phyloP scores from a whole-genome alignment of 2,888 invertebrate genomes.

The Synergus japonicus region DNA sequence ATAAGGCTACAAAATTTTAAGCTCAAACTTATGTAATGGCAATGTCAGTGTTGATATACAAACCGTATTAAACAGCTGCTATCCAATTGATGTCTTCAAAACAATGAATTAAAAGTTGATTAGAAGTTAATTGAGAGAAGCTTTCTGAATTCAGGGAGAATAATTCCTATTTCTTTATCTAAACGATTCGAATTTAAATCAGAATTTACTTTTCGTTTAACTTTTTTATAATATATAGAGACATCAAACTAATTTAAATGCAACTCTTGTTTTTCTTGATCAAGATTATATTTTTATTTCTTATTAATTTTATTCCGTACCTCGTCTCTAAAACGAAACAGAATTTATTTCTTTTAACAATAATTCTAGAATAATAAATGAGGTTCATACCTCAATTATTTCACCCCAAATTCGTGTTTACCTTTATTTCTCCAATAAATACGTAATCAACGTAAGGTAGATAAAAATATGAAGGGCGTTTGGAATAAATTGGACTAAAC shows the following conservation, averaged over 20 bases:
- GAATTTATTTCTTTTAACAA: neutral
- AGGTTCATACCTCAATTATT: neutral
- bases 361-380: neutral
- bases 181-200: no score
- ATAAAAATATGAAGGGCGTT: neutral
- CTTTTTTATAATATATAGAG: neutral
- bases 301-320: no score
- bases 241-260: neutral
- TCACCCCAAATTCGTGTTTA: neutral
- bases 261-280: no score
- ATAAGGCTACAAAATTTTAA: neutral
- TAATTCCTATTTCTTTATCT: no score
- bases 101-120: neutral
- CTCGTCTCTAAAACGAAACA: neutral
- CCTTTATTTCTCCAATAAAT: neutral
- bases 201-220: neutral
- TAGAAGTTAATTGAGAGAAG: neutral
- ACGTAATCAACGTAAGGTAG: neutral
- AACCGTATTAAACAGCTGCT: neutral
- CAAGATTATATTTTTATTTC: no score
- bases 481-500: no score
- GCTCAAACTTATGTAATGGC: neutral
- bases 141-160: no score
- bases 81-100: neutral
- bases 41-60: neutral